Base-by-base conservation (phyloP, 2,888 invertebrate species). In the Beris morrisii region DNA sequence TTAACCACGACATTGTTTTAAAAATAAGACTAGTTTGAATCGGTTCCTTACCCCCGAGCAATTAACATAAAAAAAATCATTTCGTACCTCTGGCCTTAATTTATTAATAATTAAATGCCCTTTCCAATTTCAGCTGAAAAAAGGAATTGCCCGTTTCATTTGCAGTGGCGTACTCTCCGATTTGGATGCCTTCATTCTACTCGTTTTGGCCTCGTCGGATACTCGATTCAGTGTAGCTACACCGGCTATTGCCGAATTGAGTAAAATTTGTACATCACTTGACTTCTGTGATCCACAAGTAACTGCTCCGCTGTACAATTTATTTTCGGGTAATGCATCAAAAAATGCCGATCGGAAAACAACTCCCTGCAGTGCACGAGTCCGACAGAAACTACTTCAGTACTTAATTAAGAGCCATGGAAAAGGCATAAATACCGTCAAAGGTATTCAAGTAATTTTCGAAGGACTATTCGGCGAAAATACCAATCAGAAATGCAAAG, bases 141-240 rank as follows among this genome's bases (percentile, higher is more conserved):
- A 90, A 71, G 90, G 90, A 38, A 87, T 92, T 73, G 88, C 95
- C 3, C 91, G 91, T 75, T 92, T 96, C 74, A 83, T 96, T 64
- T 86, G 88, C 55, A 86, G 88, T 71, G 92, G 92, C 57, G 85
- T 93, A 48, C 90, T 94, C 73, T 84, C 86, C 31, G 88, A 89
- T 73, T 84, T 86, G 30, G 91, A 92, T 67, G 86, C 91, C 32
- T 83, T 93, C 28, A 81, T 90, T 69, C 89, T 92, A 64, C 82
- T 94, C 67, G 87, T 95, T 7, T 87, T 96, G 5, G 95, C 92
- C 2, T 91, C 93, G 0, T 89, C 95, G 0, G 96, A 96, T 76
- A 92, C 94, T 0, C 84, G 95, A 70, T 95, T 91, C 77, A 91
- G 89, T 79, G 92, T 96, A 53, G 93, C 93, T 63, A 93, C 93